Percentiles rank a stretch among this genome's conserved stretches.
Conservation (phyloP, 2,888 invertebrate genomes). For the Deilephila elpenor region DNA sequence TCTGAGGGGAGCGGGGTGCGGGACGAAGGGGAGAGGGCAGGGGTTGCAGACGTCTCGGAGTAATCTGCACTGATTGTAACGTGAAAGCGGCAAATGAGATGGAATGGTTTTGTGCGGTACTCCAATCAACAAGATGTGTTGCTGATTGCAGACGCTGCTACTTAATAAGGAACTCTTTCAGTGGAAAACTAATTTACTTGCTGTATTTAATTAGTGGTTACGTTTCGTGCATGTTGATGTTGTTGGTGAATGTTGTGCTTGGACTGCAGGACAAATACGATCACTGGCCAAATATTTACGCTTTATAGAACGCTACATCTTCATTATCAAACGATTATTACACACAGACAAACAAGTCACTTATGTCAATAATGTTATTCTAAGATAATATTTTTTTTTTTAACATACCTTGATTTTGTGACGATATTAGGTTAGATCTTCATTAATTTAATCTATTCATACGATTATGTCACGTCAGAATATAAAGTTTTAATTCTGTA, state of each 20-base stretch:
- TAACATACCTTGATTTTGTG: too few relatives aligned
- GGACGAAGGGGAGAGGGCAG: background rate
- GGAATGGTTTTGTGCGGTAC: slow-evolving; percentile 27
- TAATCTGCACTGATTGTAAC: slow-evolving; percentile 28
- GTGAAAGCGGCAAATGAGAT: slow-evolving; percentile 31
- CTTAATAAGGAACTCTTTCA: background rate
- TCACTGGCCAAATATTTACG: too few relatives aligned
- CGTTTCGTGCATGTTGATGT: background rate
- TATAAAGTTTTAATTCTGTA: too few relatives aligned
- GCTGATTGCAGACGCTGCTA: background rate
- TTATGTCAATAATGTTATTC: too few relatives aligned
- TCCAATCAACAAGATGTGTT: slow-evolving; percentile 18
- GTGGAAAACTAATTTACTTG: background rate
- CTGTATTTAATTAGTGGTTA: background rate
- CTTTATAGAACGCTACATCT: too few relatives aligned
- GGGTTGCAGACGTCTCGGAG: slow-evolving; percentile 20
- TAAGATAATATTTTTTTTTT: too few relatives aligned
- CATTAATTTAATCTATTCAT: too few relatives aligned
- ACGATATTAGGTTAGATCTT: too few relatives aligned
- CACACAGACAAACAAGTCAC: too few relatives aligned
- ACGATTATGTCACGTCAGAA: too few relatives aligned
- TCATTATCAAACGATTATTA: too few relatives aligned
- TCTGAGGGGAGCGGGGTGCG: background rate
- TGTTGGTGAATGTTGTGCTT: background rate
- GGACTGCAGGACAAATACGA: background rate